Evolutionary conservation across 2,888 invertebrate genomes (phyloP).

Genomic region (Sinopyrophorus schimmeli): DNA sequence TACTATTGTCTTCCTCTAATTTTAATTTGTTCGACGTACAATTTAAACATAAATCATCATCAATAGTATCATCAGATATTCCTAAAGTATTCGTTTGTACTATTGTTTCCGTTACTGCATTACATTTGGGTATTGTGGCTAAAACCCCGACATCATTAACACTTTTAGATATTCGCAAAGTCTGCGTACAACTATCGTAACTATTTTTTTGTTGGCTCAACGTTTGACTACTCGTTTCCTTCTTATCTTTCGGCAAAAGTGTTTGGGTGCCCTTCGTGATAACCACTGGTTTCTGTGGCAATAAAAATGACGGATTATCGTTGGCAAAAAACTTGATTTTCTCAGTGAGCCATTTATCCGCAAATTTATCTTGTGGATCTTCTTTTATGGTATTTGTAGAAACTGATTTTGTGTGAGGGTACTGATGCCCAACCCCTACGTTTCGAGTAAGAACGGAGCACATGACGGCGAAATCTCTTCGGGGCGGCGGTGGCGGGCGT

Average conservation of each 20-base stretch:
- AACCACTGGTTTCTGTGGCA: conserved; percentile 5
- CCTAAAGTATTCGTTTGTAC: conserved; percentile 52
- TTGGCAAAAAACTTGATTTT: conserved; percentile 47
- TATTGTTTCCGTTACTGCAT: conserved; percentile 18
- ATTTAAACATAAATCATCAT: conserved; percentile 58
- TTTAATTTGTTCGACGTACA: conserved; percentile 58
- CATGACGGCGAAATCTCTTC: conserved; percentile 69
- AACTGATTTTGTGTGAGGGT: conserved; percentile 49
- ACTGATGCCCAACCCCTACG: conserved; percentile 60
- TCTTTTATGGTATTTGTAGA: conserved; percentile 46
- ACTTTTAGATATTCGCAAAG: conserved; percentile 28
- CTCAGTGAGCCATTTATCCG: conserved; percentile 51
- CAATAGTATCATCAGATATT: conserved; percentile 58
- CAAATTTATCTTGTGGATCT: conserved; percentile 30
- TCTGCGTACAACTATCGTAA: conserved; percentile 42
- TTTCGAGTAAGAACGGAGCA: conserved; percentile 65
- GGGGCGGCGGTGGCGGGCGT: conserved; percentile 46
- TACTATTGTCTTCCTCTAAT: conserved; percentile 43
- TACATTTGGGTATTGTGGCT: conserved; percentile 48
- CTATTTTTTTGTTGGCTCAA: conserved; percentile 26
- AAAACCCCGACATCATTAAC: conserved; percentile 42
- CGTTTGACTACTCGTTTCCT: conserved; percentile 42
- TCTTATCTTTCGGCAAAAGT: conserved; percentile 35
- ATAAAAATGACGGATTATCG: conserved; percentile 28
- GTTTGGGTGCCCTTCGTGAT: conserved; percentile 47